Base-by-base conservation (phyloP, 2,888 invertebrate species). In the Mimas tiliae region DNA sequence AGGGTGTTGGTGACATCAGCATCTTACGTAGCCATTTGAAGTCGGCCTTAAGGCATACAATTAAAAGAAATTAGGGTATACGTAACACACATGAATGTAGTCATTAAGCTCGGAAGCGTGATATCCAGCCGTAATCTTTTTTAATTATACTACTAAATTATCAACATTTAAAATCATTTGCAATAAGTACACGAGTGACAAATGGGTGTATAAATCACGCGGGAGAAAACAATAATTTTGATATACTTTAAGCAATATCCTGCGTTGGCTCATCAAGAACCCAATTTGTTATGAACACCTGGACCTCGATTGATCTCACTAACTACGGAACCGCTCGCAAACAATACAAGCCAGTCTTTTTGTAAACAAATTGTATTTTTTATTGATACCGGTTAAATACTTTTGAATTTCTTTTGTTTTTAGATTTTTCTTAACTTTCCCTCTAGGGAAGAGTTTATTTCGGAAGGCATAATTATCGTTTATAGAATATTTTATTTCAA, bases 221-320 rank as follows among this genome's bases (percentile, higher is more conserved):
- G 68, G 72, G 69, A 74, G 80, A 78, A 74, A 79, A 83, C 84
- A 85, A 85, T 85, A 81, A 87, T 83, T 83, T 85, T 83, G 84
- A 86, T 81, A 75, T 83, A 84, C 77, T 72, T 74, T 67, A 73
- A 67, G 81, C 74, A 79, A 83, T 81, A 81, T 79, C 74, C 75
- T 66, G 68, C 71, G 72, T 68, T 70, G 75, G 76, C 16, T 83
- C 78, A 79, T 80, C 80, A 73, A 69, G 74, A 48, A 74, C 68
- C 74, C 78, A 79, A 87, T 87, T 88, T 87, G 81, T 78, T 75
- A 73, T 65, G 68, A 69, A 69, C 65, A 90, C 88, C 89, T 89
- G 88, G 70, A 78, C 55, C 70, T 68, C 70, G 69, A 72, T 74
- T 71, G 73, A 76, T 75, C 72, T 68, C 65, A 19, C 19, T 38